Evolutionary conservation across 2,797 vertebrate species (phyloP).

Genomic region (Fistularia tabacaria): DNA sequence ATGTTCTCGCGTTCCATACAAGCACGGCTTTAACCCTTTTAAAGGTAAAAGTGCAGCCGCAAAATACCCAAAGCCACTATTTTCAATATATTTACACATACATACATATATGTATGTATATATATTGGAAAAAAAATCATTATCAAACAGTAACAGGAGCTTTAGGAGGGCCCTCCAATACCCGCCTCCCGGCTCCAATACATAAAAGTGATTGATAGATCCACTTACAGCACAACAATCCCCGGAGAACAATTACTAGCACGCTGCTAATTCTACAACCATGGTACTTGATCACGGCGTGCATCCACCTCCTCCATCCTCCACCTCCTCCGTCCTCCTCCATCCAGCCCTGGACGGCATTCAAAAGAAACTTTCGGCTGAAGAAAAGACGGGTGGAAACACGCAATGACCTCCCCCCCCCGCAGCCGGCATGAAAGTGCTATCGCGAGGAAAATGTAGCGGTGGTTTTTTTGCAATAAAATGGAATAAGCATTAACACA

Average conservation of each 20-base stretch:
- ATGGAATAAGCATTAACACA: background rate
- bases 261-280: slow-evolving; percentile 56
- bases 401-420: slow-evolving; percentile 41
- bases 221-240: slow-evolving; percentile 65
- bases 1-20: too few species aligned
- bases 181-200: slow-evolving; percentile 36
- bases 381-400: slow-evolving; percentile 45
- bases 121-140: slow-evolving; percentile 26
- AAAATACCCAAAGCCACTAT: too few species aligned
- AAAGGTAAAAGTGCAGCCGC: too few species aligned
- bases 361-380: slow-evolving; percentile 54
- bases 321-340: background rate
- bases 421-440: slow-evolving; percentile 19
- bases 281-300: slow-evolving; percentile 43
- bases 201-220: slow-evolving; percentile 61
- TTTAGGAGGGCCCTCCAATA: slow-evolving; percentile 23
- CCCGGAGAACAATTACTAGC: slow-evolving; percentile 56
- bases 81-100: too few species aligned
- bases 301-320: slow-evolving; percentile 32
- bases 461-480: slow-evolving; percentile 33
- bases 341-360: slow-evolving; percentile 27
- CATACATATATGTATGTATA: too few species aligned
- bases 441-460: slow-evolving; percentile 33
- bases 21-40: too few species aligned
- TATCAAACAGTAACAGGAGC: slow-evolving; percentile 24